Evolutionary conservation across 2,797 vertebrate species (phyloP), one percentile per base, ranked within the genome.

Genomic region (Phyllotis vaccarum): DNA sequence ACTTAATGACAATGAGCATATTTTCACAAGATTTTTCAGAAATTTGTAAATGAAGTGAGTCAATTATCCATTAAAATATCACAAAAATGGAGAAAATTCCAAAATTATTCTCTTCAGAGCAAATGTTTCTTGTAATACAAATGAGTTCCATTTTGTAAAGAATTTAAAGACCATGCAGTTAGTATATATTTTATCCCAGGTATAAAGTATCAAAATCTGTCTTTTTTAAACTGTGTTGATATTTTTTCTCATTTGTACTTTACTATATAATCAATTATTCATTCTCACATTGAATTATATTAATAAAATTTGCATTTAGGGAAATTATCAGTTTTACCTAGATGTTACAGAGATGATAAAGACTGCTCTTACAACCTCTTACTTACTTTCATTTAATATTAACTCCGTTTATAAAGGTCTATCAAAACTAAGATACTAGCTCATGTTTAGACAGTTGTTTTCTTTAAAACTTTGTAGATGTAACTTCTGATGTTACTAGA

Each of bases 11-110:
- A 79, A 34, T 60, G 37, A 56, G 24, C 75, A 16, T 76, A 10
- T 94, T 87, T 91, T 87, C 89, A 34, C 60, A 3, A 92, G 56
- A 90, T 58, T 81, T 62, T 86, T 82, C 29, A 89, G 85, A 76
- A 14, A 27, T 83, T 89, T 89, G 0, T 58, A 83, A 62, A 13
- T 62, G 52, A 75, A 16, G 43, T 29, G 31, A 91, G 87, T 62
- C 43, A 66, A 58, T 90, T 75, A 91, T 22, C 31, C 68, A 93
- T 75, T 91, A 93, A 95, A 86, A 21, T 60, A 16, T 22, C 19
- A 46, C 19, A 54, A 8, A 22, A 90, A 68, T 40, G 14, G 17
- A 56, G 94, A 89, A 34, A 64, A 11, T 78, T 58, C 37, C 46
- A 54, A 76, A 80, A 78, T 52, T 52, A 2, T 82, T 85, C 29